phyloP scores from a whole-genome alignment of 1,140 invertebrate genomes.

The Brachionus paranguensis region DNA sequence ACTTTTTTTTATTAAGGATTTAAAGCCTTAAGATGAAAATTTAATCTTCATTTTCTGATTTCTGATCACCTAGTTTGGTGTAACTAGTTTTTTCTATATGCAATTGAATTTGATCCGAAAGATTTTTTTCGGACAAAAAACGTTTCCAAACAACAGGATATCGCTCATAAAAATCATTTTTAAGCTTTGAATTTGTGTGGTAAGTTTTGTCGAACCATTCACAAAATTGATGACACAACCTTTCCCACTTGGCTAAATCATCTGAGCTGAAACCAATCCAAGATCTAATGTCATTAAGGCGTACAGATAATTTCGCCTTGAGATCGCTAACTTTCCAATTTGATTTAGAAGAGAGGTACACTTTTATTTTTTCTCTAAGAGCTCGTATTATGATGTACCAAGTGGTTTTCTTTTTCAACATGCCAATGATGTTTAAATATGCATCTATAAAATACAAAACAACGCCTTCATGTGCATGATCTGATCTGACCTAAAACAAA shows the following conservation, averaged over 20 bases:
- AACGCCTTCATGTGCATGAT: constrained; percentile 55
- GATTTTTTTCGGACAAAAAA: background rate
- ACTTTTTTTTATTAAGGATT: background rate
- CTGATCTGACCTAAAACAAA: constrained; percentile 48
- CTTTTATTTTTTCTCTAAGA: constrained; percentile 54
- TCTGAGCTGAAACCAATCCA: background rate
- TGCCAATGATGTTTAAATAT: constrained; percentile 51
- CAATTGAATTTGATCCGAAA: background rate
- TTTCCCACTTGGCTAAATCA: constrained; percentile 9
- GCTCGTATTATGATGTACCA: constrained; percentile 58
- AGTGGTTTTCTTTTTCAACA: constrained; percentile 58
- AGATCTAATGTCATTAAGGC: background rate
- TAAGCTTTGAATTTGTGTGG: background rate
- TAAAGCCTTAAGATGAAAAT: background rate
- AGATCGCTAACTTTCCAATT: constrained; percentile 8
- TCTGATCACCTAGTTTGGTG: background rate
- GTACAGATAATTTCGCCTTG: background rate
- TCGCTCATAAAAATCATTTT: background rate
- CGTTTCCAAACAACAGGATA: constrained; percentile 10
- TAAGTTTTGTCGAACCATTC: background rate
- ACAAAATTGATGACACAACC: background rate
- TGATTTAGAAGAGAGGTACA: constrained; percentile 26
- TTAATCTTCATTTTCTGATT: background rate
- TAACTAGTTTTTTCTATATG: constrained; percentile 15
- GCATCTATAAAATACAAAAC: constrained; percentile 57